Evolutionary conservation across 2,113 vertebrate genomes (phyloP).

Genomic region (Acrocephalus kingi): DNA sequence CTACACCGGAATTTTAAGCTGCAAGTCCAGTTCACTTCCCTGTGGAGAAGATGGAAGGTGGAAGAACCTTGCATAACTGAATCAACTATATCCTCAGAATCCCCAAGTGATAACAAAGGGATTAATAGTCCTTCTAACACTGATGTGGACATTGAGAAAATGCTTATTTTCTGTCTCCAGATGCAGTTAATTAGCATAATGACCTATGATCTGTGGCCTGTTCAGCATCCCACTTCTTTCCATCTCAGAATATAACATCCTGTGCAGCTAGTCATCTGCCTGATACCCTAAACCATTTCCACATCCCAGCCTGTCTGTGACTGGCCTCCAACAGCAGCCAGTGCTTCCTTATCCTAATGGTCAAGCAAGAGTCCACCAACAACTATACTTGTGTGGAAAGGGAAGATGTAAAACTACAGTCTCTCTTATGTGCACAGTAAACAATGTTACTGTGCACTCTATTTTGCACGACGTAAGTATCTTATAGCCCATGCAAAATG

Average conservation of each 20-base stretch:
- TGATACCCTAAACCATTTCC: neutral
- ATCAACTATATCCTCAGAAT: neutral
- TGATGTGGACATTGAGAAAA: neutral
- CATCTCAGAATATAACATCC: neutral
- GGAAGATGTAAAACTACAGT: neutral
- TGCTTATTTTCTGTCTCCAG: neutral
- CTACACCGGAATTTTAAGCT: neutral
- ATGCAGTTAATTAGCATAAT: neutral
- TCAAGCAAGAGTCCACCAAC: neutral
- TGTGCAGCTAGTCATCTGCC: neutral
- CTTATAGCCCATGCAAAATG: neutral
- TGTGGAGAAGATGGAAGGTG: neutral
- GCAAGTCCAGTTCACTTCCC: neutral
- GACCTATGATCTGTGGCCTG: neutral
- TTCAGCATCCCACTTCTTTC: neutral
- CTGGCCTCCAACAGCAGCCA: neutral
- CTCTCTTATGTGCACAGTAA: neutral
- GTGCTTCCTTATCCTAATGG: neutral
- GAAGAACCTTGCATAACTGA: neutral
- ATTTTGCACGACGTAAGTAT: neutral
- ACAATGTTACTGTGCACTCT: neutral
- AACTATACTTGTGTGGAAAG: neutral
- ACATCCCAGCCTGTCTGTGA: neutral
- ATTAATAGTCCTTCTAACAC: neutral
- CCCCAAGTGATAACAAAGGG: neutral